Percentiles rank a stretch among this genome's conserved stretches.
Evolutionary conservation across 2,797 vertebrate species (phyloP).

Genomic region (Carduelis carduelis): DNA sequence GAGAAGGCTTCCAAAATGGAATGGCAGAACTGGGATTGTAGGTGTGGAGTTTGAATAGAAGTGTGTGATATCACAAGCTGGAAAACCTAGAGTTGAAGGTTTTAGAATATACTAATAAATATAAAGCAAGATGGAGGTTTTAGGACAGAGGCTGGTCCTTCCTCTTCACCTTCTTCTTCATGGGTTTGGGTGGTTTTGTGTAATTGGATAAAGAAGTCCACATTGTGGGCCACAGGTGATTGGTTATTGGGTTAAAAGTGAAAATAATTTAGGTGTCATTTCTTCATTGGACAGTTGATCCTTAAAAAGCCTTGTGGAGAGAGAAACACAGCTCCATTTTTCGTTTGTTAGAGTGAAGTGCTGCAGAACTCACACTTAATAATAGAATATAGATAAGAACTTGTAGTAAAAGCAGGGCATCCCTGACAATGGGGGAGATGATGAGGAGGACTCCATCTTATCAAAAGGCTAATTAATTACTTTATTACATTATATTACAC

Average conservation of each 20-base stretch:
- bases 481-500: background rate
- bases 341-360: background rate
- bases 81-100: background rate
- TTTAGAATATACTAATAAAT: background rate
- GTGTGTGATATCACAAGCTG: background rate
- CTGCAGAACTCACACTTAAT: background rate
- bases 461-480: background rate
- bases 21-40: background rate
- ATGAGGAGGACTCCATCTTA: background rate
- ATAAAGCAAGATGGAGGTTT: background rate
- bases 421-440: rapidly evolving
- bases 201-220: background rate
- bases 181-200: background rate
- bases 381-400: background rate
- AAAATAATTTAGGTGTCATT: background rate
- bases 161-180: background rate
- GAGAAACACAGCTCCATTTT: background rate
- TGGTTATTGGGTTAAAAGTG: background rate
- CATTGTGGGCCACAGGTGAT: rapidly evolving
- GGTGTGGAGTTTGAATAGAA: background rate
- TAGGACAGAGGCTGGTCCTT: background rate
- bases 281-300: background rate
- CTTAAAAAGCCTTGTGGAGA: background rate
- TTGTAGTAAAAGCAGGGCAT: background rate
- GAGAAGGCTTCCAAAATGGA: background rate